phyloP scores from a whole-genome alignment of 2,797 vertebrate genomes.

The Tragopan temminckii region DNA sequence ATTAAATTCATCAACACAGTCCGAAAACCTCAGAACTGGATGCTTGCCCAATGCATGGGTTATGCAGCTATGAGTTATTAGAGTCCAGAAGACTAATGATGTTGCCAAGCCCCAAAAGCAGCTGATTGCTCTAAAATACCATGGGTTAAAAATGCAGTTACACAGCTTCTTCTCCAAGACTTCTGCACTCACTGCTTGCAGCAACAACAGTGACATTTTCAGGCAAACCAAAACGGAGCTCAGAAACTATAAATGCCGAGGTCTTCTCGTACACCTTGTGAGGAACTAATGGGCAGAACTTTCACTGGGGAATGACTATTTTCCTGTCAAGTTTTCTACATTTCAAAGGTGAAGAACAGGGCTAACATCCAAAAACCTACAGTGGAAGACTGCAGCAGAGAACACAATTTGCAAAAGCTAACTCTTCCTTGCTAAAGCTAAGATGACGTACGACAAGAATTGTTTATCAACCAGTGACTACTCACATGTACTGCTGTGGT shows the following conservation, averaged over 20 bases:
- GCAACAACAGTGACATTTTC: neutral
- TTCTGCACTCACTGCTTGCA: neutral
- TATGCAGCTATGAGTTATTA: conserved; percentile 1
- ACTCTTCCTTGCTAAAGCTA: neutral
- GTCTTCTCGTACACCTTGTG: neutral
- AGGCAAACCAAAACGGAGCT: neutral
- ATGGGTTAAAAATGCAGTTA: neutral
- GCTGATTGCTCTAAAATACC: neutral
- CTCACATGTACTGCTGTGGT: neutral
- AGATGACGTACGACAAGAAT: neutral
- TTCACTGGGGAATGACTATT: neutral
- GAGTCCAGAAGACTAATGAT: neutral
- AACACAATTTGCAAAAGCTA: neutral
- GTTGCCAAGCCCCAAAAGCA: neutral
- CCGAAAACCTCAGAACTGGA: conserved; percentile 3
- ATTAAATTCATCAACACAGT: conserved; percentile 9
- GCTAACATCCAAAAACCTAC: neutral
- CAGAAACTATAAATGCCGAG: conserved; percentile 3
- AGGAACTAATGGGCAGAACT: neutral
- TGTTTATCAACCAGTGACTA: conserved; percentile 19
- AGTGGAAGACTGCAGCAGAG: neutral
- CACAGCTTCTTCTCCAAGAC: neutral
- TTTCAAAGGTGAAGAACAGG: neutral
- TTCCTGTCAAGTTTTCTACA: neutral
- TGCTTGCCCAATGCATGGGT: neutral